These are phyloP conservation scores for Drosophila mettleri DNA, from an alignment of 2,888 invertebrate species.

Conservation along the genomic window DNA sequence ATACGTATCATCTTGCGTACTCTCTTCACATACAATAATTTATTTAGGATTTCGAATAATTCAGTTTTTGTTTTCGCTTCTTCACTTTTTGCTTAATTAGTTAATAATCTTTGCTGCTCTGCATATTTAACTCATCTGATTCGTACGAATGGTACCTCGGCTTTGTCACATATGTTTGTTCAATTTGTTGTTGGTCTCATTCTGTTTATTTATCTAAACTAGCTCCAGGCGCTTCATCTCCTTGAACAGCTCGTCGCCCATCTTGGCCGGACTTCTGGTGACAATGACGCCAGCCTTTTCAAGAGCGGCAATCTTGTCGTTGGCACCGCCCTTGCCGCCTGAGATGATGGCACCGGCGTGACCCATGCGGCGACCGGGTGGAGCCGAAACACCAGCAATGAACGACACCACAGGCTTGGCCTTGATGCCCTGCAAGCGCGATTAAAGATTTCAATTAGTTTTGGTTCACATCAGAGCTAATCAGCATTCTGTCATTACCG, in stretches of 20 bases:
- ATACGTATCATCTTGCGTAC: constrained; percentile 40
- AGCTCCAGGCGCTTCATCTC: constrained; percentile 94
- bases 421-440: constrained; percentile 89
- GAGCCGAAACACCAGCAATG: constrained; percentile 99
- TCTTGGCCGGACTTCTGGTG: constrained; percentile 96
- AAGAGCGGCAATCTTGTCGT: constrained; percentile 98
- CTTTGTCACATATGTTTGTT: constrained; percentile 50
- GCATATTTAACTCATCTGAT: constrained; percentile 46
- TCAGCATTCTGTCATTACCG: constrained; percentile 85
- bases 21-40: constrained; percentile 64
- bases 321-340: constrained; percentile 98
- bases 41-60: constrained; percentile 69
- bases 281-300: constrained; percentile 97
- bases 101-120: constrained; percentile 48
- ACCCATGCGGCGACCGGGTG: constrained; percentile 99
- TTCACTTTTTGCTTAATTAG: constrained; percentile 61
- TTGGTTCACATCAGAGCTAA: background rate
- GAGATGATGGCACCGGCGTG: constrained; percentile 99
- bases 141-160: constrained; percentile 52
- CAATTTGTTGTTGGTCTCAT: constrained; percentile 28
- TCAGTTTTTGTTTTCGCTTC: constrained; percentile 25
- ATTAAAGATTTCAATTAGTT: background rate
- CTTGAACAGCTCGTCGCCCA: constrained; percentile 95
- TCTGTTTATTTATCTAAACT: constrained; percentile 84
- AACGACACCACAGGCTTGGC: constrained; percentile 99